Base-by-base conservation (phyloP, 2,113 vertebrate species). In the Dryoscopus gambensis region DNA sequence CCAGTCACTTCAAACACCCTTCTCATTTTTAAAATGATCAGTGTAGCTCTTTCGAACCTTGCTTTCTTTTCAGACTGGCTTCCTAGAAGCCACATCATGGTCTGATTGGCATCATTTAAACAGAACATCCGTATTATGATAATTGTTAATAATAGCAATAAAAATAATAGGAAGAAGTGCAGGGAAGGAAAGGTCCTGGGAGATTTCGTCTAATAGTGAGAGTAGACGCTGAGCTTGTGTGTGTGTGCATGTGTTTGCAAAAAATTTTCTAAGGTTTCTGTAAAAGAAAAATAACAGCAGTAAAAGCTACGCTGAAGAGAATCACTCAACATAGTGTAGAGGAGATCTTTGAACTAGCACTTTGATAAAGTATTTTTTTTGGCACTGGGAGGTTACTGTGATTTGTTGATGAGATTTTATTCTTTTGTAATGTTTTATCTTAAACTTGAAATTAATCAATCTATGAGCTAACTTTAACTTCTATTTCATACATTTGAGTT, bases 71-170 rank as follows among this genome's bases (percentile, higher is more conserved):
- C 64, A 87, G 63, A 82, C 73, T 90, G 79, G 75, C 82, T 97
- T 95, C 71, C 47, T 95, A 92, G 94, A 97, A 96, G 55, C 76
- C 63, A 90, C 84, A 95, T 89, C 57, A 80, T 91, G 55, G 74
- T 95, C 68, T 96, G 90, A 91, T 25, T 75, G 84, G 80, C 87
- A 81, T 92, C 28, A 67, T 93, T 94, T 81, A 92, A 94, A 56
- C 39, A 57, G 63, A 44, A 77, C 27, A 93, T 52, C 3, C 2
- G 0, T 65, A 37, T 9, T 28, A 10, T 10, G 83, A 70, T 59
- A 92, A 69, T 84, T 65, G 92, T 93, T 87, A 71, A 65, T 94
- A 97, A 85, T 62, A 93, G 64, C 46, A 93, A 75, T 95, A 96
- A 94, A 91, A 91, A 97, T 75, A 89, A 74, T 82, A 85, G 68